Percentiles rank a stretch among this genome's conserved stretches.
Evolutionary conservation across 2,888 invertebrate species (phyloP).

Genomic region (Dynastes hyllus): DNA sequence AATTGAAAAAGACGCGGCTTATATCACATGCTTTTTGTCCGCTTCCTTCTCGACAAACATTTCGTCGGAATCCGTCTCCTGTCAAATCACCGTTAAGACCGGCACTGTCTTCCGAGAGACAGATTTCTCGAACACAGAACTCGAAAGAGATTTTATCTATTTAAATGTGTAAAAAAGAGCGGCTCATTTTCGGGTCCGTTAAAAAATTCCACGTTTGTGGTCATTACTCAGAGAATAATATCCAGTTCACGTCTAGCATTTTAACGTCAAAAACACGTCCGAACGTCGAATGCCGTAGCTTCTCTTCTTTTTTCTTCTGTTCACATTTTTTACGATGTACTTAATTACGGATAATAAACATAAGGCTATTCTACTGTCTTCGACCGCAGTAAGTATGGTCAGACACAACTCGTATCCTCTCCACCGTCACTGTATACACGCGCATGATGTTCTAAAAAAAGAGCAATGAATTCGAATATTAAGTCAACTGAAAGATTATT

Average conservation of each 20-base stretch:
- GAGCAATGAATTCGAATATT: no score
- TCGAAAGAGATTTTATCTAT: constrained; percentile 37
- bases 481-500: no score
- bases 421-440: background rate
- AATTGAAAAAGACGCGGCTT: constrained; percentile 13
- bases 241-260: constrained; percentile 43
- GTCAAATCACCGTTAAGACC: constrained; percentile 41
- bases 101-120: constrained; percentile 30
- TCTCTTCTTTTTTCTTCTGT: constrained; percentile 24
- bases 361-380: constrained; percentile 32
- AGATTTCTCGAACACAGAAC: constrained; percentile 25
- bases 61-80: constrained; percentile 40
- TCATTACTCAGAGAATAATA: constrained; percentile 43
- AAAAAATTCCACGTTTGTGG: constrained; percentile 42
- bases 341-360: constrained; percentile 41
- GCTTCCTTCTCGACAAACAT: constrained; percentile 16
- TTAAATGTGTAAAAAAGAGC: constrained; percentile 44
- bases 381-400: background rate
- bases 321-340: constrained; percentile 37
- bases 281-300: constrained; percentile 29
- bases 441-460: no score
- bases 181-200: constrained; percentile 41
- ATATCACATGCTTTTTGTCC: background rate
- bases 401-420: background rate
- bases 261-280: constrained; percentile 43